Conservation (phyloP, 2,113 vertebrate species). For the Aviceda subcristata region DNA sequence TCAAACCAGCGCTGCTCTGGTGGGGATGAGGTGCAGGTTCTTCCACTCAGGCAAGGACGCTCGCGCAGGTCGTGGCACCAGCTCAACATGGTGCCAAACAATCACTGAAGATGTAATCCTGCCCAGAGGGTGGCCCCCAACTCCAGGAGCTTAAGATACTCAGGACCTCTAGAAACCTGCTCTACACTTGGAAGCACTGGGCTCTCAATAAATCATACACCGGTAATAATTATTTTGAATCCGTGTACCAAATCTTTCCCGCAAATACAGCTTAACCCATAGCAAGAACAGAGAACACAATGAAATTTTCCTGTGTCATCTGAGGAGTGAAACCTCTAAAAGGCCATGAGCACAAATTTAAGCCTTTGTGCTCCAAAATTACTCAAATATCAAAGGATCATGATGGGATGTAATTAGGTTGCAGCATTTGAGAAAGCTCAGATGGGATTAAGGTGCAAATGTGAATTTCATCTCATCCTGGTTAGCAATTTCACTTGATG, state of each 20-base stretch:
- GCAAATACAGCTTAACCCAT: not conserved
- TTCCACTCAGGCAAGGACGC: not conserved
- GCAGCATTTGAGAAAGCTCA: not conserved
- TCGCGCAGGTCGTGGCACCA: not conserved
- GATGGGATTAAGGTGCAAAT: slow-evolving; percentile 12
- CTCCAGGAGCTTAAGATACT: not conserved
- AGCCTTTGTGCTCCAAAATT: slow-evolving; percentile 9
- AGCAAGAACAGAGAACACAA: not conserved
- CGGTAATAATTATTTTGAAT: not conserved
- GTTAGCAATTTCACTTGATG: not conserved
- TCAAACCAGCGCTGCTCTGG: not conserved
- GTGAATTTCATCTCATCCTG: not conserved
- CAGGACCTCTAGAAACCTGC: not conserved
- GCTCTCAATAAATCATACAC: not conserved
- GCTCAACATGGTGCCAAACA: not conserved
- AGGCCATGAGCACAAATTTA: not conserved
- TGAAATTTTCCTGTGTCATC: not conserved
- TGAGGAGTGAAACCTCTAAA: not conserved
- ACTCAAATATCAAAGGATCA: not conserved
- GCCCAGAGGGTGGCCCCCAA: not conserved
- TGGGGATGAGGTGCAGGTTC: not conserved
- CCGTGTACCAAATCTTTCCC: not conserved
- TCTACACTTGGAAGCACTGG: not conserved
- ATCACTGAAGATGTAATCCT: not conserved
- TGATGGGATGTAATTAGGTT: slow-evolving; percentile 11